Evolutionary conservation across 2,113 vertebrate species (phyloP).

Genomic region (Copsychus sechellarum): DNA sequence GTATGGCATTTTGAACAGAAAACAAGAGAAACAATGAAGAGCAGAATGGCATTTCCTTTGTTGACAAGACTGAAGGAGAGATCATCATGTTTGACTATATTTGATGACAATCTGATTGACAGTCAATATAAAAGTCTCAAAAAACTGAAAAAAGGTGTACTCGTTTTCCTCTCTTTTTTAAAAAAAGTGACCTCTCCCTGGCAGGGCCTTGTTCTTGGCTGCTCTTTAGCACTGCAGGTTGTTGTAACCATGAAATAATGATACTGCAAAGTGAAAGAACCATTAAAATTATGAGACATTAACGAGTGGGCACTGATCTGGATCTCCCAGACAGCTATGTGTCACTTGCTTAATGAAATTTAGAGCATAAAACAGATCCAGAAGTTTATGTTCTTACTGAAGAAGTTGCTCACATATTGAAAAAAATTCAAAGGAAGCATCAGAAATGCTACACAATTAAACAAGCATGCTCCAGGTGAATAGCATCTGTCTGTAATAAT

Average conservation of each 20-base stretch:
- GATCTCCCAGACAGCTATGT: neutral
- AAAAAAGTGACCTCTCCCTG: neutral
- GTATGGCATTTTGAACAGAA: neutral
- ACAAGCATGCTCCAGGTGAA: neutral
- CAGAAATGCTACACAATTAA: neutral
- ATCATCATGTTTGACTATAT: neutral
- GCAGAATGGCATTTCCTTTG: neutral
- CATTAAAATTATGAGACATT: neutral
- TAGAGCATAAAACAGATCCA: neutral
- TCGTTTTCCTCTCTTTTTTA: neutral
- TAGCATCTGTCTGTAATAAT: neutral
- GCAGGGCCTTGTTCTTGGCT: neutral
- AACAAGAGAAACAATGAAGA: neutral
- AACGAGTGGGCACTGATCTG: neutral
- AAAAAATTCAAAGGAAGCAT: neutral
- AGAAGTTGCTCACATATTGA: neutral
- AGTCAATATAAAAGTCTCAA: neutral
- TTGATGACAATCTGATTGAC: neutral
- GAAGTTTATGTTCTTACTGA: neutral
- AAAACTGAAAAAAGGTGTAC: accelerated
- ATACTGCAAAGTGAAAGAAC: neutral
- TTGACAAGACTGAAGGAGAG: neutral
- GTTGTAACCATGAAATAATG: neutral
- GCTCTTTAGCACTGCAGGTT: neutral
- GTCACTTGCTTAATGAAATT: neutral